phyloP scores from a whole-genome alignment of 2,113 vertebrate genomes.

The Callipepla squamata region DNA sequence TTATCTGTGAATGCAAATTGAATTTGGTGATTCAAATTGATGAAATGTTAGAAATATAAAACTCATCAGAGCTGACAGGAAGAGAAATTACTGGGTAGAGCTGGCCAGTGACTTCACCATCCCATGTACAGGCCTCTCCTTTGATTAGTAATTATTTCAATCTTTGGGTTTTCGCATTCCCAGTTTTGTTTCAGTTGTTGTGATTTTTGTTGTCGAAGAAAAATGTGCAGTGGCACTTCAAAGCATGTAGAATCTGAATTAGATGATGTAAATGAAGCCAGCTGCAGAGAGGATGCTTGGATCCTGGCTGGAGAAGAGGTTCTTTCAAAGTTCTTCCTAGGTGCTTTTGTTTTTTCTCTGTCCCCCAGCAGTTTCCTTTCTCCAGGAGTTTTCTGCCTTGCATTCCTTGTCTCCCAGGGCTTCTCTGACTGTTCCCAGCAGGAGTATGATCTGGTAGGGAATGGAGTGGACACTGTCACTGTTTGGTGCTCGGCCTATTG shows the following conservation, averaged over 20 bases:
- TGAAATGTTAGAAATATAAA: constrained; percentile 72
- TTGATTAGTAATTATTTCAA: constrained; percentile 73
- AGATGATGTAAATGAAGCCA: constrained; percentile 49
- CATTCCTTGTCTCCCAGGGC: not conserved
- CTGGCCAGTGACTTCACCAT: constrained; percentile 24
- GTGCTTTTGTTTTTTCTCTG: not conserved
- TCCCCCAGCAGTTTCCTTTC: not conserved
- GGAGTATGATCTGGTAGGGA: not conserved
- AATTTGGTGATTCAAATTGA: constrained; percentile 76
- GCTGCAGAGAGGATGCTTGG: not conserved
- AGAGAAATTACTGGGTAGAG: constrained; percentile 59
- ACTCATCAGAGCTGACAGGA: constrained; percentile 46
- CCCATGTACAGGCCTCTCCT: constrained; percentile 16
- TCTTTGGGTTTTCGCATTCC: constrained; percentile 63
- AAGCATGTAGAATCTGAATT: constrained; percentile 65
- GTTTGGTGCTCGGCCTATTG: not conserved
- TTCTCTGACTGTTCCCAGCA: not conserved
- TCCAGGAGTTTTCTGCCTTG: not conserved
- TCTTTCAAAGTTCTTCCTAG: not conserved
- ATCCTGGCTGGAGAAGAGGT: not conserved
- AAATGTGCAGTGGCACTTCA: constrained; percentile 63
- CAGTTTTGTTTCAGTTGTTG: constrained; percentile 70
- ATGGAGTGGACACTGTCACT: not conserved
- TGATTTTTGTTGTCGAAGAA: constrained; percentile 58
- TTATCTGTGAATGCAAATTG: constrained; percentile 81